Base-by-base conservation (phyloP, 2,113 vertebrate species). In the Tyrannus savana region DNA sequence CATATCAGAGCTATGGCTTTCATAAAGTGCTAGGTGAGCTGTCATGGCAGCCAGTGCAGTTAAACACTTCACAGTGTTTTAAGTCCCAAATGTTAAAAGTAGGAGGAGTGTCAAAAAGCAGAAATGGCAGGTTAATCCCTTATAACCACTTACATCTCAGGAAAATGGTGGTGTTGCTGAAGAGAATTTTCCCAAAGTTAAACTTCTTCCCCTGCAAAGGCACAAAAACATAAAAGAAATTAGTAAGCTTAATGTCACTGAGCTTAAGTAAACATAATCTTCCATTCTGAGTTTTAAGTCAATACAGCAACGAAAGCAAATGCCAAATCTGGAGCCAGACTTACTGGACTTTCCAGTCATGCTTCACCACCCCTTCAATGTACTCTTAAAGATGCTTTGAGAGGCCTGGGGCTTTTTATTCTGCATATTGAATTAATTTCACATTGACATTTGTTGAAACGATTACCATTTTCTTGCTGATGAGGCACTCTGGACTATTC, bases 101-200 rank as follows among this genome's bases (percentile, higher is more conserved):
- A 31, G 25, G 3, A 1, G 0, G 4, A 6, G 22, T 5, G 0
- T 33, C 55, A 78, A 92, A 84, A 44, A 78, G 59, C 71, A 75
- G 27, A 59, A 4, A 59, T 15, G 77, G 10, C 52, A 46, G 14
- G 41, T 80, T 82, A 87, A 82, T 39, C 23, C 25, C 27, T 10
- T 30, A 14, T 39, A 95, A 90, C 28, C 67, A 98, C 98, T 98
- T 98, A 98, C 98, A 98, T 89, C 96, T 98, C 89, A 98, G 71
- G 68, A 96, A 97, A 94, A 98, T 97, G n/a, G 98, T 98, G 41
- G 98, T 98, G 91, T 98, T 98, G 95, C 95, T 97, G 94, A 98
- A 98, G 41, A 98, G 98, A 88, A 98, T 98, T 92, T 98, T 98
- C 84, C 98, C 98, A 81, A 98, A 98, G 87, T 96, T 98, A 96